Base-by-base conservation (phyloP, 2,797 vertebrate genomes). In the Moxostoma hubbsi region DNA sequence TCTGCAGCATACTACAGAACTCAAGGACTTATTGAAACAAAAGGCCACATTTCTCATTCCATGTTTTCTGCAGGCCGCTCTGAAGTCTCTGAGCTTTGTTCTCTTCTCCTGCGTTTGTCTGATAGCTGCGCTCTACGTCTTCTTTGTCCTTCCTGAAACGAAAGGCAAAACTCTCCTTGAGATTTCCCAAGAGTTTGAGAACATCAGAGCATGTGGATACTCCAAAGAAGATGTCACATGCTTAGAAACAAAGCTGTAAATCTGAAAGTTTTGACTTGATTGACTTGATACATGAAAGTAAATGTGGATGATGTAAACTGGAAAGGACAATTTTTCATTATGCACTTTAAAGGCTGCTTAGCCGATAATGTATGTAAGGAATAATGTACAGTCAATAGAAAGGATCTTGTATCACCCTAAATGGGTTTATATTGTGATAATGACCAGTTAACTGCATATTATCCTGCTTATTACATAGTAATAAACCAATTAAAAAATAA, bases 121-220 rank as follows among this genome's bases (percentile, higher is more conserved):
- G 81, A 15, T 89, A 50, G 90, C 82, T 6, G 86, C 82, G 47
- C 69, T 93, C 57, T 93, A 36, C 36, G 54, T 81, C 73, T 92
- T 89, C 81, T 89, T 93, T 82, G 0, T 93, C 64, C 75, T 94
- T 61, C 94, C 93, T 6, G 94, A 94, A 85, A 94, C 93, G 3
- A 94, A 92, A 85, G 92, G 89, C 13, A 94, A 93, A 87, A 93
- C 90, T 18, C 24, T 88, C 6, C 78, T 94, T 82, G 90, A 94
- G 84, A 93, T 94, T 84, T 83, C 86, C 0, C 81, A 89, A 54
- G 90, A 92, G 4, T 95, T 94, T 64, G 85, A 82, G 77, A 79
- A 84, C 58, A 91, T 93, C 73, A 86, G 80, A 2, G 7, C 88
- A 8, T 92, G 89, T 61, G 78, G 88, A 69, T 90, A 84, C 73